Conservation (phyloP, 2,797 vertebrate genomes). For the Xenopus petersii region DNA sequence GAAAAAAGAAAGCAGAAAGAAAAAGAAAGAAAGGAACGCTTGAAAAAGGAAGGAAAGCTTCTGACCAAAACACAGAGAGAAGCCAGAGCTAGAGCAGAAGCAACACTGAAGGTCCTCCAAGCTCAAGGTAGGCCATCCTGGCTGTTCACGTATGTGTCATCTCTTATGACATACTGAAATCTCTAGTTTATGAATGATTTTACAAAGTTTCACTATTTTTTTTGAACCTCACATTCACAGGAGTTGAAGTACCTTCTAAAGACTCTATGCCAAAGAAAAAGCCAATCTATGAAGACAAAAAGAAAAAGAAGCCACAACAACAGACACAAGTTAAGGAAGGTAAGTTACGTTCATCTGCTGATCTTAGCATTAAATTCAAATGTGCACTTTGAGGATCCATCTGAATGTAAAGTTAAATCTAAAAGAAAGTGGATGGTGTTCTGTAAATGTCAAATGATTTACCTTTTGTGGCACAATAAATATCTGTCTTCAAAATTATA, state of each 20-base stretch:
- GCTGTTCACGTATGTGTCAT: no score
- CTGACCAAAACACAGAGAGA: constrained; percentile 90
- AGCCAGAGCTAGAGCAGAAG: constrained; percentile 84
- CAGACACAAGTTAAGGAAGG: constrained; percentile 51
- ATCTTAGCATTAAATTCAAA: no score
- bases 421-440: no score
- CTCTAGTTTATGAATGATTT: no score
- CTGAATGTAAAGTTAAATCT: no score
- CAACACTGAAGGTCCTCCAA: constrained; percentile 86
- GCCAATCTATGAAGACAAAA: constrained; percentile 90
- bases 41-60: constrained; percentile 95
- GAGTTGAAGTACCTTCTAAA: constrained; percentile 95
- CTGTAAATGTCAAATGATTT: no score
- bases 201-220: neutral
- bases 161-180: no score
- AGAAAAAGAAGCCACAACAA: constrained; percentile 79
- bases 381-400: no score
- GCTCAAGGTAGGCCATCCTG: constrained; percentile 77
- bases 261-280: constrained; percentile 94
- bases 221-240: constrained; percentile 44
- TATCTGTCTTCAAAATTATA: no score
- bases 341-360: neutral
- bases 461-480: no score
- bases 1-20: constrained; percentile 97
- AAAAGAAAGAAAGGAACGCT: constrained; percentile 92